Percentiles rank a stretch among this genome's conserved stretches.
Evolutionary conservation across 2,888 invertebrate genomes (phyloP).

Genomic region (Candidula unifasciata): DNA sequence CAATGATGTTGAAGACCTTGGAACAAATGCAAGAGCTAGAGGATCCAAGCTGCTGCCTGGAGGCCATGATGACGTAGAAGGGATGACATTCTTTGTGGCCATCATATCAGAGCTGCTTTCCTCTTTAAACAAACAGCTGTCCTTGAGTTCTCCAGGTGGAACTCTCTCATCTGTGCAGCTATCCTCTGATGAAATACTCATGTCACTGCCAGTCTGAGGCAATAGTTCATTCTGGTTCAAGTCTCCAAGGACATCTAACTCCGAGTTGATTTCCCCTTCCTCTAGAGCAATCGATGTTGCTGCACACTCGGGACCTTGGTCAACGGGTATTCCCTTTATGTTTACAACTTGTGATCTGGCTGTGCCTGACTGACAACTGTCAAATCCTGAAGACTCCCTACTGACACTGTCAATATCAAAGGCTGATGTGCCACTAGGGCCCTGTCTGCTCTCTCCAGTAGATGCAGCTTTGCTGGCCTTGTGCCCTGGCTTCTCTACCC

Average conservation of each 20-base stretch:
- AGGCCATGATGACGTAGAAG: neutral
- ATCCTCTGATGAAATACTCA: conserved; percentile 26
- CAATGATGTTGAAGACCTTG: neutral
- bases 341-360: neutral
- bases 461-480: neutral
- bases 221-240: neutral
- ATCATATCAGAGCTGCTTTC: neutral
- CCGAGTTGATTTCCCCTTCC: neutral
- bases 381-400: neutral
- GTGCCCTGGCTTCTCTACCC: neutral
- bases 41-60: neutral
- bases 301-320: neutral
- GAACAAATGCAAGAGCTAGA: neutral
- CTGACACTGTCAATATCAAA: neutral
- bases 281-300: neutral
- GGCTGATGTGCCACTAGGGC: neutral
- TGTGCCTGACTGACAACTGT: neutral
- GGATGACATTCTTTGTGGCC: neutral
- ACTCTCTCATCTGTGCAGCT: neutral
- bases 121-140: neutral
- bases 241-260: neutral
- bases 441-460: neutral
- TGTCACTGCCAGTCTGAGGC: neutral
- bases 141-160: neutral
- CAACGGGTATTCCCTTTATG: neutral